phyloP scores from a whole-genome alignment of 2,113 vertebrate species.

The Oriolus oriolus region DNA sequence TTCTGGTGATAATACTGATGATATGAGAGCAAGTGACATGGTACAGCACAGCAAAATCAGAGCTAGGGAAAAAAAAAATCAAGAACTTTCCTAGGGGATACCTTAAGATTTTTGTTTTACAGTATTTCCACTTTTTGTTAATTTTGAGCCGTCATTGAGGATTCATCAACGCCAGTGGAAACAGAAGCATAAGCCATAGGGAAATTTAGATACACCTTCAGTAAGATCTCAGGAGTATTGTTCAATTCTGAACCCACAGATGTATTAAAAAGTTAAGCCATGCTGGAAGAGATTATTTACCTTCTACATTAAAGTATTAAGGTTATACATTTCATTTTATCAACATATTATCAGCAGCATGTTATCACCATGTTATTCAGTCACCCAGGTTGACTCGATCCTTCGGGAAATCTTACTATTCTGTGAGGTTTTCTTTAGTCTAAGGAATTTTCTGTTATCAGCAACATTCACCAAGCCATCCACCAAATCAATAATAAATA shows the following conservation, averaged over 20 bases:
- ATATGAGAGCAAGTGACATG: background rate
- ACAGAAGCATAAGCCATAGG: background rate
- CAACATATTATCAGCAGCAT: background rate
- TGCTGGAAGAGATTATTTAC: background rate
- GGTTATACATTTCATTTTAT: background rate
- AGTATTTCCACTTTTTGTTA: background rate
- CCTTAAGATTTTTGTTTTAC: background rate
- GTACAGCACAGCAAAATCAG: background rate
- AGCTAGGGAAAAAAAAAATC: background rate
- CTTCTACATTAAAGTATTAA: background rate
- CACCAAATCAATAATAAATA: constrained; percentile 40
- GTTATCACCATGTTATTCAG: background rate
- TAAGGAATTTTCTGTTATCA: constrained; percentile 22
- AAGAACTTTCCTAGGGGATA: background rate
- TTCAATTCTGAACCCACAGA: background rate
- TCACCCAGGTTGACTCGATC: background rate
- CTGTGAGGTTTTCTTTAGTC: background rate
- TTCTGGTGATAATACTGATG: background rate
- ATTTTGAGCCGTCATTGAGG: background rate
- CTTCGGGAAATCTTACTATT: background rate
- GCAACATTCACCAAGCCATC: background rate
- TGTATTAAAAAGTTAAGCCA: background rate
- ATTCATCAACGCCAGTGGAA: background rate
- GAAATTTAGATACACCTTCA: background rate
- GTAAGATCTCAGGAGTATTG: background rate